phyloP scores from a whole-genome alignment of 2,888 invertebrate species.

The Cyrtodaria siliqua region DNA sequence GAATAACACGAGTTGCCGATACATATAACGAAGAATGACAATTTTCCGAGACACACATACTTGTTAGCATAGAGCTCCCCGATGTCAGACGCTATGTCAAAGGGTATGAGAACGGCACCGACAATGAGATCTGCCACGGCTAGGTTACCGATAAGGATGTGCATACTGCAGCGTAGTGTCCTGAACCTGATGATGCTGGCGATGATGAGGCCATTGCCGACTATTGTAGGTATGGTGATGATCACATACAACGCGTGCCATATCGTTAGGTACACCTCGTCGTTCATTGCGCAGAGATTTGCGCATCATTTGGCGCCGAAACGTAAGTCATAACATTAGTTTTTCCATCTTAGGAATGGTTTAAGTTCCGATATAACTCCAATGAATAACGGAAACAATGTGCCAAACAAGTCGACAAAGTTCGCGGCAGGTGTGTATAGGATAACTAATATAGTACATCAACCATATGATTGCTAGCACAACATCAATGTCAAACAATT shows the following conservation, averaged over 20 bases:
- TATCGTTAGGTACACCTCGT: constrained; percentile 11
- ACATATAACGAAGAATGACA: constrained; percentile 28
- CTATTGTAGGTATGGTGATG: constrained; percentile 21
- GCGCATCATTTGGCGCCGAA: background rate
- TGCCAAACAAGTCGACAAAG: too few species aligned
- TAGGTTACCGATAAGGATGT: constrained; percentile 30
- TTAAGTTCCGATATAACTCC: too few species aligned
- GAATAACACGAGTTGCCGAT: constrained; percentile 34
- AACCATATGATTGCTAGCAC: too few species aligned
- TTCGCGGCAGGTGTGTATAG: background rate
- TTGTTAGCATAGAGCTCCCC: constrained; percentile 10
- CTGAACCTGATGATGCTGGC: constrained; percentile 8
- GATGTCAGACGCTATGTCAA: constrained; percentile 10
- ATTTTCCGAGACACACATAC: constrained; percentile 18
- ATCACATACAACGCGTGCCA: constrained; percentile 20
- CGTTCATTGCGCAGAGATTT: background rate
- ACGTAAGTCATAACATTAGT: too few species aligned
- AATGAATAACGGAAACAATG: too few species aligned
- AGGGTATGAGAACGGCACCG: constrained; percentile 26
- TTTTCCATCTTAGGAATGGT: too few species aligned
- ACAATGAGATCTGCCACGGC: constrained; percentile 30
- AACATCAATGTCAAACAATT: too few species aligned
- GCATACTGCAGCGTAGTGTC: constrained; percentile 19
- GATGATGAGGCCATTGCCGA: constrained; percentile 32
- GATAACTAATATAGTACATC: too few species aligned